These are phyloP conservation scores for Pandion haliaetus DNA, from an alignment of 2,113 vertebrate genomes.

Conservation along the genomic window DNA sequence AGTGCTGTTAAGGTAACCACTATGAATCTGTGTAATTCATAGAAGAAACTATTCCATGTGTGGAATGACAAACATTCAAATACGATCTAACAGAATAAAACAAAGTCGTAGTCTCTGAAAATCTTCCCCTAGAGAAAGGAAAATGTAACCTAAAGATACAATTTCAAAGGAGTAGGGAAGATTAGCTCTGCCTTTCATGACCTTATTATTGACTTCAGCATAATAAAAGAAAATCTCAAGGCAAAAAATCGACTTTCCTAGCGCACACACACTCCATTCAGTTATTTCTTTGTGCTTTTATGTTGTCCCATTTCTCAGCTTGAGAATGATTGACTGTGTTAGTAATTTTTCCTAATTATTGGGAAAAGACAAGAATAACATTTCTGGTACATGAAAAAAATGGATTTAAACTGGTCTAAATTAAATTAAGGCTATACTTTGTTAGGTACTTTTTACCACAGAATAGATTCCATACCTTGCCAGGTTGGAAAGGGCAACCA, in stretches of 20 bases:
- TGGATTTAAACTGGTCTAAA: not conserved
- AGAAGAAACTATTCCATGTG: not conserved
- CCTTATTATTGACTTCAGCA: not conserved
- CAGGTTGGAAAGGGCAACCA: not conserved
- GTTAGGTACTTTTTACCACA: not conserved
- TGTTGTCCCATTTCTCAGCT: not conserved
- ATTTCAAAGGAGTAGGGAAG: constrained; percentile 1
- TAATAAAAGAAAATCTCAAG: constrained; percentile 6
- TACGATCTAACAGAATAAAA: not conserved
- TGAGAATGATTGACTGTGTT: not conserved
- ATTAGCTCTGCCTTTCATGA: constrained; percentile 1
- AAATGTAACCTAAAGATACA: not conserved
- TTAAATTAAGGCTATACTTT: not conserved
- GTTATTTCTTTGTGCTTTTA: not conserved
- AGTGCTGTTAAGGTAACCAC: not conserved
- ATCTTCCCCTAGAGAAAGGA: not conserved
- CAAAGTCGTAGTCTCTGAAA: not conserved
- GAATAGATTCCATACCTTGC: not conserved
- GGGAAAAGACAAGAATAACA: not conserved
- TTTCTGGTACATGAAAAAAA: not conserved
- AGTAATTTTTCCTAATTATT: constrained; percentile 8
- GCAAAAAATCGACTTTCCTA: not conserved
- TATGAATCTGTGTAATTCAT: not conserved
- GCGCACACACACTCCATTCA: not conserved
- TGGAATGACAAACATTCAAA: not conserved